Evolutionary conservation across 2,888 invertebrate genomes (phyloP).

Genomic region (Melinaea menophilus): DNA sequence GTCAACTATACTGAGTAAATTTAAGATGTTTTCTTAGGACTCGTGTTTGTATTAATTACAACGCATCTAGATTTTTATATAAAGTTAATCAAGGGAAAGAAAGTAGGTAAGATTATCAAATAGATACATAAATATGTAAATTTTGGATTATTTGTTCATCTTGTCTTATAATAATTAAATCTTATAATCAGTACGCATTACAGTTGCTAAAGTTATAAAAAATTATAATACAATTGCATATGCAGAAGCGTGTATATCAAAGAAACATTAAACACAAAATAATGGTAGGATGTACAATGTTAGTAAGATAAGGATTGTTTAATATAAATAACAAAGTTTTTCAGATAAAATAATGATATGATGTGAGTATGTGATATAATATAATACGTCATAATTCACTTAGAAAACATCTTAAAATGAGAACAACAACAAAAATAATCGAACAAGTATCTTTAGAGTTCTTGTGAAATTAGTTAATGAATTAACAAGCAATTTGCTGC

Average conservation of each 20-base stretch:
- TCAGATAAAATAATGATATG: conserved; percentile 24
- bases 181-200: conserved; percentile 71
- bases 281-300: conserved; percentile 32
- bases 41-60: conserved; percentile 50
- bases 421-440: conserved; percentile 12
- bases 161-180: conserved; percentile 16
- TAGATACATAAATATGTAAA: conserved; percentile 48
- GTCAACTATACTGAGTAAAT: conserved; percentile 38
- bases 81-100: conserved; percentile 65
- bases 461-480: conserved; percentile 73
- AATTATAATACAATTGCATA: conserved; percentile 59
- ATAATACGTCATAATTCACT: conserved; percentile 6
- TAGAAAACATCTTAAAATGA: conserved; percentile 36
- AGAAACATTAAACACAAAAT: conserved; percentile 40
- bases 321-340: conserved; percentile 42
- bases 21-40: conserved; percentile 75
- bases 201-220: conserved; percentile 63
- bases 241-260: conserved; percentile 61
- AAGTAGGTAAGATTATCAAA: conserved; percentile 55
- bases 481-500: conserved; percentile 65
- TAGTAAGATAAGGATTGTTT: conserved; percentile 67
- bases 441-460: conserved; percentile 48
- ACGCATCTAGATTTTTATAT: conserved; percentile 43
- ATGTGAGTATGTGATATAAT: neutral
- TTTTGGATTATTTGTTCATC: conserved; percentile 29